Conservation (phyloP, 2,113 vertebrate genomes). For the Cyprinodon variegatus region DNA sequence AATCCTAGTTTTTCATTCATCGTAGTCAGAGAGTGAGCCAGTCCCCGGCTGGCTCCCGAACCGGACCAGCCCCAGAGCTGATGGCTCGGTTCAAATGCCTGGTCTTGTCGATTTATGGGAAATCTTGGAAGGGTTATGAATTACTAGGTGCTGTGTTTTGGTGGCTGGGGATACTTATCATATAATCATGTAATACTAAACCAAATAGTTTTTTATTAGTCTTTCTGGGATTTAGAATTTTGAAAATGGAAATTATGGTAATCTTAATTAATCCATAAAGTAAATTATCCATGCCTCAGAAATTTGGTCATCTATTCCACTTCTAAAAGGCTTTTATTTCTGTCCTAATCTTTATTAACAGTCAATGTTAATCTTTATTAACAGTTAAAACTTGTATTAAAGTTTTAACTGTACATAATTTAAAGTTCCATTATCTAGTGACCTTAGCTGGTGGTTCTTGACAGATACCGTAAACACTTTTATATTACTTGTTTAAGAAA, state of each 20-base stretch:
- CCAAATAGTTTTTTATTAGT: background rate
- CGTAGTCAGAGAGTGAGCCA: too few relatives aligned
- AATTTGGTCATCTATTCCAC: background rate
- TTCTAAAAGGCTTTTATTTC: background rate
- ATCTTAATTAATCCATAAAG: background rate
- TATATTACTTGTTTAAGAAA: conserved; percentile 50
- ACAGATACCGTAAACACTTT: conserved; percentile 27
- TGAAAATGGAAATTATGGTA: too few relatives aligned
- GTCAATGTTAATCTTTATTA: background rate
- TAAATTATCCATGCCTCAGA: background rate
- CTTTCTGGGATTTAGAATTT: background rate
- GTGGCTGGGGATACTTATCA: too few relatives aligned
- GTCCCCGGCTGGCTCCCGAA: too few relatives aligned
- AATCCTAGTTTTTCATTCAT: too few relatives aligned
- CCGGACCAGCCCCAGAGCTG: too few relatives aligned
- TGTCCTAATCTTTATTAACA: background rate
- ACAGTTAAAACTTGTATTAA: background rate
- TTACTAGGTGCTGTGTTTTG: too few relatives aligned
- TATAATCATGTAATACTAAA: too few relatives aligned
- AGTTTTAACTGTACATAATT: background rate
- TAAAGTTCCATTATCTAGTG: background rate
- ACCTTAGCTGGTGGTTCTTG: background rate
- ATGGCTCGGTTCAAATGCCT: too few relatives aligned
- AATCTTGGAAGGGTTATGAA: too few relatives aligned
- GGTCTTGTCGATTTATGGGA: too few relatives aligned